Percentiles rank a stretch among this genome's conserved stretches.
Conservation (phyloP, 2,888 invertebrate genomes). For the Tricholauxania praeusta region DNA sequence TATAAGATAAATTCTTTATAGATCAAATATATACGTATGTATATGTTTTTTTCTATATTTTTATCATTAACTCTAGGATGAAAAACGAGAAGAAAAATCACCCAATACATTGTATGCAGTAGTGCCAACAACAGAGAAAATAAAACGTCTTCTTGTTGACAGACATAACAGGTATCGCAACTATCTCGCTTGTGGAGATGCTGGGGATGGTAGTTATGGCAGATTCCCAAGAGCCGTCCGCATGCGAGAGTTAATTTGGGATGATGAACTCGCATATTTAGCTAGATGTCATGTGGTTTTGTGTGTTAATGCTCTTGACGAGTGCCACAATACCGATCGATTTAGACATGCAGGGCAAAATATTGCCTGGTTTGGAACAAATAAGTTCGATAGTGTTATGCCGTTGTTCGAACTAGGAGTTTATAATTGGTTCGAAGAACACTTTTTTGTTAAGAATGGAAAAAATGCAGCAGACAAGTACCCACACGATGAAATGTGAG, state of each 20-base stretch:
- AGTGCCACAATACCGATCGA: conserved; percentile 41
- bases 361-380: neutral
- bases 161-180: conserved; percentile 46
- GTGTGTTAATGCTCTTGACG: conserved; percentile 37
- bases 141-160: conserved; percentile 39
- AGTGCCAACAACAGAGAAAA: conserved; percentile 46
- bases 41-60: too few species aligned
- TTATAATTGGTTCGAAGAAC: too few species aligned
- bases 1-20: too few species aligned
- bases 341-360: conserved; percentile 43
- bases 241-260: conserved; percentile 50
- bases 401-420: too few species aligned
- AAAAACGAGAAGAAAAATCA: too few species aligned
- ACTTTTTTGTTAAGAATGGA: too few species aligned
- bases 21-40: neutral
- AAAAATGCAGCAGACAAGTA: too few species aligned
- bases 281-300: conserved; percentile 41
- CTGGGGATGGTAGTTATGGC: neutral
- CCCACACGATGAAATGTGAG: too few species aligned
- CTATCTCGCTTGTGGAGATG: conserved; percentile 39
- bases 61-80: too few species aligned
- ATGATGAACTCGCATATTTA: conserved; percentile 46
- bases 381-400: too few species aligned
- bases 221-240: conserved; percentile 43
- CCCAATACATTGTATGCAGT: neutral